phyloP scores from a whole-genome alignment of 2,797 vertebrate species.

The Decapterus maruadsi region DNA sequence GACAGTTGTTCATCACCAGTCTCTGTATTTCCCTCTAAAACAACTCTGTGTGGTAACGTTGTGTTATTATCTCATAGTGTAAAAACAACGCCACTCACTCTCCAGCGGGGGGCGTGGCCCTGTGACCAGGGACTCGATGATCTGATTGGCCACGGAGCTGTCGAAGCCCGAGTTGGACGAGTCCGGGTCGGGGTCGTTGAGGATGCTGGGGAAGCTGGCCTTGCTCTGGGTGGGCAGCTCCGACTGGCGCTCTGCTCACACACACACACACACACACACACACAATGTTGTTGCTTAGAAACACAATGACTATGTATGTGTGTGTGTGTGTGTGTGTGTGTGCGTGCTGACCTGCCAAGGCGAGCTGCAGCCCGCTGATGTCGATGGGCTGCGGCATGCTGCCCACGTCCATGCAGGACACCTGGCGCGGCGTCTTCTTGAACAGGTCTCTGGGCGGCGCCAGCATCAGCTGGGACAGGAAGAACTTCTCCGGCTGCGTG shows the following conservation, averaged over 20 bases:
- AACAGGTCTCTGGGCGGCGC: slow-evolving; percentile 97
- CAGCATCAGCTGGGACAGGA: slow-evolving; percentile 98
- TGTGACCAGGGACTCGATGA: slow-evolving; percentile 96
- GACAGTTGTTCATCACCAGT: too few relatives aligned
- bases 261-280: slow-evolving; percentile 51
- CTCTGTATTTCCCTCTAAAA: too few relatives aligned
- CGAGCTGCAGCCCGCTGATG: slow-evolving; percentile 97
- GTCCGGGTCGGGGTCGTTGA: slow-evolving; percentile 97
- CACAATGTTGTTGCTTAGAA: neutral
- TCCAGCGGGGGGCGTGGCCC: slow-evolving; percentile 97
- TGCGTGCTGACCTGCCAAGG: slow-evolving; percentile 89
- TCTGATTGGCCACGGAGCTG: slow-evolving; percentile 98
- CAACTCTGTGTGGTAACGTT: too few relatives aligned
- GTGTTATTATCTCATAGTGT: too few relatives aligned
- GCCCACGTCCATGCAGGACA: slow-evolving; percentile 94
- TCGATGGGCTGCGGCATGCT: slow-evolving; percentile 94
- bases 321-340: neutral
- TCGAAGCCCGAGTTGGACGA: slow-evolving; percentile 98
- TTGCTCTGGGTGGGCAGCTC: slow-evolving; percentile 98
- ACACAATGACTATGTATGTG: neutral
- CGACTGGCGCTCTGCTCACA: slow-evolving; percentile 93
- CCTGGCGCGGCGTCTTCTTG: slow-evolving; percentile 98
- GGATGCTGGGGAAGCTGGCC: slow-evolving; percentile 97
- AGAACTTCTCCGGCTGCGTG: slow-evolving; percentile 98
- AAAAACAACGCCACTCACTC: slow-evolving; percentile 89